Evolutionary conservation across 2,888 invertebrate genomes (phyloP).

Genomic region (Andrena flavipes): DNA sequence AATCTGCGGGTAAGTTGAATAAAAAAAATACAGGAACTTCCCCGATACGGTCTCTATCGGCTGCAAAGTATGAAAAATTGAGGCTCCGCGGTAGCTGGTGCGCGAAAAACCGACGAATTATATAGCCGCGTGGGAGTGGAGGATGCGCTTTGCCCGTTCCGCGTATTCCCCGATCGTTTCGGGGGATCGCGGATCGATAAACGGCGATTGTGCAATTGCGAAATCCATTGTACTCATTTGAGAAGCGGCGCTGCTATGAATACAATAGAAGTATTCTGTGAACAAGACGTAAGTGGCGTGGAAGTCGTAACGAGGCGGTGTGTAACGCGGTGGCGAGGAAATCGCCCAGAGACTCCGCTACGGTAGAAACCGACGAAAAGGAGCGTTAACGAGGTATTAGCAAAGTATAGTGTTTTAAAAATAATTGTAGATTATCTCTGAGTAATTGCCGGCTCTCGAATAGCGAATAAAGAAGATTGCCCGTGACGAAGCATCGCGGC

Average conservation of each 20-base stretch:
- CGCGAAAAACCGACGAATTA: constrained; percentile 23
- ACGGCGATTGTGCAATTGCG: constrained; percentile 58
- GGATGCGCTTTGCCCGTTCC: constrained; percentile 21
- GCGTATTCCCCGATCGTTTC: constrained; percentile 36
- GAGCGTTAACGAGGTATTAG: constrained; percentile 15
- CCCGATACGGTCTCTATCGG: neutral
- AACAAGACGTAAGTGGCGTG: constrained; percentile 46
- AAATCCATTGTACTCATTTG: constrained; percentile 51
- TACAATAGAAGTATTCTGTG: constrained; percentile 50
- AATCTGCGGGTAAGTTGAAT: neutral
- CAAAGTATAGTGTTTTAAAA: constrained; percentile 15
- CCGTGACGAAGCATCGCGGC: constrained; percentile 9
- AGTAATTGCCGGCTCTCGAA: constrained; percentile 24
- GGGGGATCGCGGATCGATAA: constrained; percentile 53
- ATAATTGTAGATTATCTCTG: constrained; percentile 42
- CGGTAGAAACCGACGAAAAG: neutral
- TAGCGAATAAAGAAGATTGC: constrained; percentile 19
- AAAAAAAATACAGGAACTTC: neutral
- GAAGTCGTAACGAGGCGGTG: constrained; percentile 22
- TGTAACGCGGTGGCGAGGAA: constrained; percentile 27
- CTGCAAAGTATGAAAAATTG: constrained; percentile 18
- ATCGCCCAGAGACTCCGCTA: neutral
- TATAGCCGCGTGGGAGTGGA: neutral
- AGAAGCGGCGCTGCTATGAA: constrained; percentile 57
- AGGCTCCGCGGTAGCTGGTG: too few species aligned